Base-by-base conservation (phyloP, 1,140 invertebrate species). In the Aphis craccivora region DNA sequence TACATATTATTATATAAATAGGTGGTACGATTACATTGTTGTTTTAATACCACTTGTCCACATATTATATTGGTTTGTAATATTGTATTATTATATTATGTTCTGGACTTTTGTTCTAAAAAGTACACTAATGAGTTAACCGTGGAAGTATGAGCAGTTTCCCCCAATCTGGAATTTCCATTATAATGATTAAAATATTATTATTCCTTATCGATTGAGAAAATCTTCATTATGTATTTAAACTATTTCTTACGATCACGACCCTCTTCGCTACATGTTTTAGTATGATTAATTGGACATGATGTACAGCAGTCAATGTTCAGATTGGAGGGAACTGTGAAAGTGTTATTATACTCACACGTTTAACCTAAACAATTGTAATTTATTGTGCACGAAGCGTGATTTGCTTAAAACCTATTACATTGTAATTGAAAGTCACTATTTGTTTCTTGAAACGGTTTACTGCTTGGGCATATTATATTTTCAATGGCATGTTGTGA, bases 401-500 rank as follows among this genome's bases (percentile, higher is more conserved):
- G 91, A 93, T 86, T 93, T 93, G 91, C 91, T 93, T 93, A 84
- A 93, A 93, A 93, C 91, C 48, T 93, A 92, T 84, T 92, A 84
- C 48, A 55, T 93, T 93, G 91, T 93, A 86, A 93, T 93, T 86
- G 81, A 92, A 93, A 93, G 76, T 93, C 91, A 93, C 91, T 90
- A 35, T 93, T 93, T 93, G 76, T 93, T 93, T 93, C 67, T 93
- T 84, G 81, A 84, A 84, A 86, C 51, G 67, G 91, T 93, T 93
- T 86, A 30, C 81, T 93, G 91, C 91, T 93, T 93, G 76, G 76
- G 91, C 91, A 55, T 93, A 93, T 83, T 40, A 86, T 76, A 76
- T 76, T 86, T 93, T 94, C 90, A 92, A 40, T 89, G 91, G 94
- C 93, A 94, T 94, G 93, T 91, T 94, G 94, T 94, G 94, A 94